These are phyloP conservation scores for Gephyroberyx darwinii DNA, from an alignment of 2,797 vertebrate genomes.

Conservation along the genomic window DNA sequence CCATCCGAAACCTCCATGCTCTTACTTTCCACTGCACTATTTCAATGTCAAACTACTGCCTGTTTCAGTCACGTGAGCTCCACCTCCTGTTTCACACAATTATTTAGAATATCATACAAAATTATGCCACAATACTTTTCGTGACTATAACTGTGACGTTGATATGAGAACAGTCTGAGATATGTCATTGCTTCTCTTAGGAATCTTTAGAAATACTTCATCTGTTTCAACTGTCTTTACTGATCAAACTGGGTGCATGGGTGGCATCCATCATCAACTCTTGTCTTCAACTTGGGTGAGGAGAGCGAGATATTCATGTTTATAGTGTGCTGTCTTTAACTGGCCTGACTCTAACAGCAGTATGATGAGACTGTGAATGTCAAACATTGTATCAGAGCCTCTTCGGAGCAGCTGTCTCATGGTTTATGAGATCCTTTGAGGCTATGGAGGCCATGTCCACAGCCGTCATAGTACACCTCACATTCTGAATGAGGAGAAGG, in stretches of 20 bases:
- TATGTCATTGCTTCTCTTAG: background rate
- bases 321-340: constrained; percentile 27
- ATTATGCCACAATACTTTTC: no score
- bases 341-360: constrained; percentile 17
- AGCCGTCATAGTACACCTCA: constrained; percentile 9
- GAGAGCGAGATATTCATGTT: constrained; percentile 33
- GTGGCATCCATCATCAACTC: constrained; percentile 11
- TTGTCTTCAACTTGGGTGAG: constrained; percentile 1
- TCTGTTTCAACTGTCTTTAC: constrained; percentile 12
- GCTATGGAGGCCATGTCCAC: background rate
- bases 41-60: no score
- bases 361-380: constrained; percentile 43
- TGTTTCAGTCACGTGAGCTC: no score
- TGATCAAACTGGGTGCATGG: background rate
- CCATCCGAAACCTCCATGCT: no score
- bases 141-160: no score
- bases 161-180: no score
- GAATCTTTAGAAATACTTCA: constrained; percentile 1
- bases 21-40: no score
- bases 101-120: no score
- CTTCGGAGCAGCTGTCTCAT: constrained; percentile 54
- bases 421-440: constrained; percentile 43
- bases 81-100: no score
- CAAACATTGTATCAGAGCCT: constrained; percentile 42
- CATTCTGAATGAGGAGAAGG: constrained; percentile 1